These are phyloP conservation scores for Glomeris marginata DNA, from an alignment of 2,888 invertebrate species.

Conservation along the genomic window DNA sequence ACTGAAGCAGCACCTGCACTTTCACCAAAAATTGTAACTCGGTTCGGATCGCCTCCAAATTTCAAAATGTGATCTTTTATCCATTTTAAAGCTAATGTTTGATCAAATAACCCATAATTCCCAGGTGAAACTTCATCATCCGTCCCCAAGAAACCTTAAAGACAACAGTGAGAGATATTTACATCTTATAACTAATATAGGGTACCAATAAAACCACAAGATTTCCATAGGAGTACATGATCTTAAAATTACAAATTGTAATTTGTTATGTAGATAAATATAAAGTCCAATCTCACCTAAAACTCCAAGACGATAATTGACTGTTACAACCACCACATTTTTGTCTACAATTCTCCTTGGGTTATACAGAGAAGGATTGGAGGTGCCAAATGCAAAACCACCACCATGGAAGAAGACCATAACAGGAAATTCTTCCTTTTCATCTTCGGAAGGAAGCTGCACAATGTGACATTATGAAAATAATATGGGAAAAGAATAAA, in stretches of 20 bases:
- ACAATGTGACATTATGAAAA: not conserved
- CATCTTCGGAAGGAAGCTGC: not conserved
- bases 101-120: slow-evolving; percentile 8
- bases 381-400: slow-evolving; percentile 20
- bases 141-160: slow-evolving; percentile 5
- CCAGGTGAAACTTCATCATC: slow-evolving; percentile 6
- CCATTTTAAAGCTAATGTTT: slow-evolving; percentile 6
- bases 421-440: slow-evolving; percentile 22
- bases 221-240: too few species aligned
- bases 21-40: slow-evolving; percentile 10
- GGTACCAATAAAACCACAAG: too few species aligned
- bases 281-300: slow-evolving; percentile 20
- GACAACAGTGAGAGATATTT: not conserved
- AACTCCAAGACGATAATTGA: slow-evolving; percentile 37
- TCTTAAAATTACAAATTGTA: not conserved
- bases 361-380: slow-evolving; percentile 23
- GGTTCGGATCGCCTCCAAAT: slow-evolving; percentile 6
- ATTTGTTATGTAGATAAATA: not conserved
- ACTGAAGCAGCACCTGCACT: slow-evolving; percentile 6
- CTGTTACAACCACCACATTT: slow-evolving; percentile 34
- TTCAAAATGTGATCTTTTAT: not conserved
- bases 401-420: slow-evolving; percentile 30
- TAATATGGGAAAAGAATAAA: not conserved
- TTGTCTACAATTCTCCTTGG: slow-evolving; percentile 36
- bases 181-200: not conserved